Base-by-base conservation (phyloP, 2,113 vertebrate species). In the Halcyon malimbica region DNA sequence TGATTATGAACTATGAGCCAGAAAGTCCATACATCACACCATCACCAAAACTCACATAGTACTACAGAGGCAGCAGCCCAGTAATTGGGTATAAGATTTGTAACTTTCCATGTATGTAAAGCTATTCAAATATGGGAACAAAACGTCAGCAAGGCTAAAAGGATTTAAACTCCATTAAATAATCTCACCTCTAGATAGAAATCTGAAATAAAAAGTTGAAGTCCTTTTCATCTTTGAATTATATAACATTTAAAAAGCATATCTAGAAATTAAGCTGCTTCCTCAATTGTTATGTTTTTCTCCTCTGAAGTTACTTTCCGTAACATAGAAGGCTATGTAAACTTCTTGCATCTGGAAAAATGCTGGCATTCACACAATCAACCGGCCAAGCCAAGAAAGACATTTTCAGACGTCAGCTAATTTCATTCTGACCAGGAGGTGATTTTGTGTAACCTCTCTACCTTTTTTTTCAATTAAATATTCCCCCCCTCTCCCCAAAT, bases 41-140 rank as follows among this genome's bases (percentile, higher is more conserved):
- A 20, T 23, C 2, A 3, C 46, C 48, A 75, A 10, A 11, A 9
- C 24, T 14, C 7, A 24, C 6, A 5, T 6, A 53, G n/a, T 1
- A 28, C 44, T 28, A 35, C 4, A 24, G 19, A 46, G 9, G 70
- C 26, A 57, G 59, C 35, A 63, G 65, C 29, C 37, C 29, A 24
- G 48, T 60, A 23, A 5, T 1, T 51, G 37, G 33, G 18, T 20
- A 3, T 3, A 13, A 19, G 20, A 26, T 57, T 19, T 37, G 14
- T 31, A 42, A 41, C 31, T 62, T 35, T 50, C 9, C 17, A 11
- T 2, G 5, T 18, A 48, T 9, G 26, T 39, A 44, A 63, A 11
- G 12, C 11, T 42, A 31, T 56, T 16, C 39, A 5, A 35, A 13
- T 7, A 11, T 2, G 21, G 46, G 13, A 82, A 87, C 9, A 56